These are phyloP conservation scores for Plotosus lineatus DNA, from an alignment of 2,113 vertebrate species.

Conservation along the genomic window DNA sequence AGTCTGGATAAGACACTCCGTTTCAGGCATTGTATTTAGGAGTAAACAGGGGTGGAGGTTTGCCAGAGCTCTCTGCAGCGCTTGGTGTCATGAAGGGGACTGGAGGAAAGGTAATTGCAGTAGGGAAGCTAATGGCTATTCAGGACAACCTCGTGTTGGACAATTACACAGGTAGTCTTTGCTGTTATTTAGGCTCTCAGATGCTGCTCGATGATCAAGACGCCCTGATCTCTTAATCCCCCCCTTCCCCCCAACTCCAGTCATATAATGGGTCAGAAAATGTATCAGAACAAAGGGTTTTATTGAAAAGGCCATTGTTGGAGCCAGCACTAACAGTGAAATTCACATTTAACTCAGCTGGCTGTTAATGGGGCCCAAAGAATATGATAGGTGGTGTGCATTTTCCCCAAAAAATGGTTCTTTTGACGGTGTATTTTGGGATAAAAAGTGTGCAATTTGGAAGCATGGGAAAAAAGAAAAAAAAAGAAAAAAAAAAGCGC, in stretches of 20 bases:
- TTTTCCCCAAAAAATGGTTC: slow-evolving; percentile 43
- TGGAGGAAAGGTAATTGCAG: slow-evolving; percentile 67
- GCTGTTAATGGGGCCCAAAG: slow-evolving; percentile 43
- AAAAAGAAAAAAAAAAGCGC: slow-evolving; percentile 23
- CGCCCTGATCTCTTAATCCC: slow-evolving; percentile 57
- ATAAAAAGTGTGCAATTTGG: slow-evolving; percentile 41
- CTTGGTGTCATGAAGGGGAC: slow-evolving; percentile 66
- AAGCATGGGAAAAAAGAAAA: not conserved
- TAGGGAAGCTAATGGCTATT: slow-evolving; percentile 68
- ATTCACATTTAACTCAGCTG: slow-evolving; percentile 44
- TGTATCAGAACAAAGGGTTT: slow-evolving; percentile 71
- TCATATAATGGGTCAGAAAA: slow-evolving; percentile 68
- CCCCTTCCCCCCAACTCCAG: slow-evolving; percentile 48
- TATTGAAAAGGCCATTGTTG: slow-evolving; percentile 71
- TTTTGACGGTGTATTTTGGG: slow-evolving; percentile 34
- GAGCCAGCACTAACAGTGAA: slow-evolving; percentile 57
- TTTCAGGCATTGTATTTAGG: slow-evolving; percentile 48
- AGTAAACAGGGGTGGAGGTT: slow-evolving; percentile 51
- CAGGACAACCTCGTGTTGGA: slow-evolving; percentile 67
- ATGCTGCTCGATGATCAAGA: slow-evolving; percentile 65
- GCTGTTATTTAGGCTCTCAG: slow-evolving; percentile 58
- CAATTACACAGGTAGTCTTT: slow-evolving; percentile 74
- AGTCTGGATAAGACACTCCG: slow-evolving; percentile 56
- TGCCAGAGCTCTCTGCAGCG: slow-evolving; percentile 50
- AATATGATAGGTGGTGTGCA: slow-evolving; percentile 44